phyloP scores from a whole-genome alignment of 2,888 invertebrate genomes.

The Cerastis leucographa region DNA sequence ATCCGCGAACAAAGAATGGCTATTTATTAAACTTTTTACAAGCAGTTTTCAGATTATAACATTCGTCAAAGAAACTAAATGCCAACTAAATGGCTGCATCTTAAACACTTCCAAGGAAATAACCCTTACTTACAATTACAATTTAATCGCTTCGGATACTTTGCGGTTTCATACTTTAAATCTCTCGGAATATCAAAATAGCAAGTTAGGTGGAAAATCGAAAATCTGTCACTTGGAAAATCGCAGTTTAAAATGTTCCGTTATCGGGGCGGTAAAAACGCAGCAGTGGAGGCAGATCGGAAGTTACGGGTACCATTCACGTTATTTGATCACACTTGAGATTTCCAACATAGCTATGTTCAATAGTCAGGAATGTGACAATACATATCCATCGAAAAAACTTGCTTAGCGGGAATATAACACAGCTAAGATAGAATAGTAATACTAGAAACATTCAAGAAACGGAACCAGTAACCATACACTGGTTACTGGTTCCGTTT shows the following conservation, averaged over 20 bases:
- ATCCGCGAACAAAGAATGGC: conserved; percentile 48
- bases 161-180: conserved; percentile 45
- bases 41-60: conserved; percentile 29
- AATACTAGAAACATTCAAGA: conserved; percentile 48
- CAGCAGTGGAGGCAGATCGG: conserved; percentile 26
- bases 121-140: conserved; percentile 30
- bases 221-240: conserved; percentile 67
- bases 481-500: too few relatives aligned
- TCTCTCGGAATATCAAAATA: conserved; percentile 58
- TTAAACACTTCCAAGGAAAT: conserved; percentile 29
- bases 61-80: conserved; percentile 42
- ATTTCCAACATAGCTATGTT: conserved; percentile 33
- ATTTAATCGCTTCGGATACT: conserved; percentile 40
- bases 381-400: conserved; percentile 31
- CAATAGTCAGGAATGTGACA: conserved; percentile 17
- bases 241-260: conserved; percentile 59
- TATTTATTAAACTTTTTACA: conserved; percentile 48
- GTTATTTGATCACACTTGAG: conserved; percentile 49
- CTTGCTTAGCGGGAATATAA: conserved; percentile 70
- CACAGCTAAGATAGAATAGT: conserved; percentile 39
- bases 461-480: conserved; percentile 31
- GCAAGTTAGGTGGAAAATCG: conserved; percentile 67
- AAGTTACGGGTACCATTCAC: conserved; percentile 28
- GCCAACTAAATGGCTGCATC: conserved; percentile 20
- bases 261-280: conserved; percentile 51